Base-by-base conservation (phyloP, 2,797 vertebrate genomes). In the Tragopan temminckii region DNA sequence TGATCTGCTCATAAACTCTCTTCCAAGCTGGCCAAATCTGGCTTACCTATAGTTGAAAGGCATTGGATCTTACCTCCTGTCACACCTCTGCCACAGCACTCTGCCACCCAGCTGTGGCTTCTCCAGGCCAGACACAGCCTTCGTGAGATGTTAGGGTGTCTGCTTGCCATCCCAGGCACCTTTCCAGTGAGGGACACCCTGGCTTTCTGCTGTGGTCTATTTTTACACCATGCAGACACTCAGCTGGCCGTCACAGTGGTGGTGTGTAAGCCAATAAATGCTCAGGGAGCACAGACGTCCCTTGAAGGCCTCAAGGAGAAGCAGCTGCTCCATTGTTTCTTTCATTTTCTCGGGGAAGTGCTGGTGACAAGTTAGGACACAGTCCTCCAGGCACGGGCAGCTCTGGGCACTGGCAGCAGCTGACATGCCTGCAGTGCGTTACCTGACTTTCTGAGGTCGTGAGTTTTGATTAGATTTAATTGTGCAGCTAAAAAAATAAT, bases 61-160 rank as follows among this genome's bases (percentile, higher is more conserved):
- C 9, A 71, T 71, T 27, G 42, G 46, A 21, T 2, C 1, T 88
- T 69, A 78, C 43, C 21, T 69, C 58, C 13, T 16, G 3, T 1
- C 13, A 29, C 18, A 5, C 2, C 9, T 38, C 38, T 68, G 38
- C 42, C 90, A 38, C 10, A 48, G 16, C 4, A 21, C 3, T 16
- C 17, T 53, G 52, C 16, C 3, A 2, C 9, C 8, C 3, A 2
- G 36, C 9, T 2, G 0, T 1, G 7, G 18, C 3, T 50, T 25
- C 35, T 77, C 19, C 8, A 36, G 29, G 19, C 2, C 27, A 67
- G 42, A 13, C 53, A 13, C 35, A 81, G n/a, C 27, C 1, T 0
- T 6, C 31, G 10, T 1, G 2, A 59, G 55, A 10, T 74, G 43
- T 21, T 3, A 0, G n/a, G 4, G 6, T 24, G 5, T 18, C 20